A percentile compares a stretch with the other conserved stretches of the same genome.
Conservation (phyloP, 2,113 vertebrate species). For the Barnardius zonarius region DNA sequence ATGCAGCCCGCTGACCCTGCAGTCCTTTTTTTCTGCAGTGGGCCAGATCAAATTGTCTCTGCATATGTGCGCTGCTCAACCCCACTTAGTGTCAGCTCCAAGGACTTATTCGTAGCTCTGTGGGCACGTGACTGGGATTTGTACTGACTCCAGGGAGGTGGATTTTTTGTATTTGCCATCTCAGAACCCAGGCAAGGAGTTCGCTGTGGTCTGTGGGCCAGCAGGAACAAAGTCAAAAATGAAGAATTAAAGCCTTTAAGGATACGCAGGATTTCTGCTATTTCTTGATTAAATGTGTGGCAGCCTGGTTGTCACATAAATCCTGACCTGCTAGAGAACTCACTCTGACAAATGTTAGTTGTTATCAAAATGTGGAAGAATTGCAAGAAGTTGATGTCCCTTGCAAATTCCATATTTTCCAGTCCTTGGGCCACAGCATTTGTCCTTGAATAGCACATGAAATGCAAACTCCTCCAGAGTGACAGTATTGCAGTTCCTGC, state of each 20-base stretch:
- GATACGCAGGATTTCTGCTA: neutral
- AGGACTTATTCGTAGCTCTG: neutral
- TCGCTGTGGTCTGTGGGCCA: neutral
- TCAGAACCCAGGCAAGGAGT: neutral
- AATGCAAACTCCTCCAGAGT: neutral
- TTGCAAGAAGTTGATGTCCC: conserved; percentile 11
- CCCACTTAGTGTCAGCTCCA: neutral
- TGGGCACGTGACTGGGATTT: neutral
- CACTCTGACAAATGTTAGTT: conserved; percentile 1
- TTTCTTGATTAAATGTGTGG: neutral
- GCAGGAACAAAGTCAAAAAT: neutral
- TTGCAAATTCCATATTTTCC: conserved; percentile 35
- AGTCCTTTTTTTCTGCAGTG: neutral
- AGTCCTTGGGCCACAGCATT: neutral
- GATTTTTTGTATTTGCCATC: neutral
- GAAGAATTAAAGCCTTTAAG: neutral
- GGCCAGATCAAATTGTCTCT: neutral
- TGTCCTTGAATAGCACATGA: neutral
- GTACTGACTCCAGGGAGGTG: neutral
- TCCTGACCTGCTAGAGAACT: neutral
- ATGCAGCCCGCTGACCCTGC: neutral
- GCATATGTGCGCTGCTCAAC: neutral
- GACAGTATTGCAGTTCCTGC: neutral
- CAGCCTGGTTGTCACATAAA: neutral
- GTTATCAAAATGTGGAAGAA: neutral